phyloP scores from a whole-genome alignment of 1,140 invertebrate species.

The Pristionchus pacificus region DNA sequence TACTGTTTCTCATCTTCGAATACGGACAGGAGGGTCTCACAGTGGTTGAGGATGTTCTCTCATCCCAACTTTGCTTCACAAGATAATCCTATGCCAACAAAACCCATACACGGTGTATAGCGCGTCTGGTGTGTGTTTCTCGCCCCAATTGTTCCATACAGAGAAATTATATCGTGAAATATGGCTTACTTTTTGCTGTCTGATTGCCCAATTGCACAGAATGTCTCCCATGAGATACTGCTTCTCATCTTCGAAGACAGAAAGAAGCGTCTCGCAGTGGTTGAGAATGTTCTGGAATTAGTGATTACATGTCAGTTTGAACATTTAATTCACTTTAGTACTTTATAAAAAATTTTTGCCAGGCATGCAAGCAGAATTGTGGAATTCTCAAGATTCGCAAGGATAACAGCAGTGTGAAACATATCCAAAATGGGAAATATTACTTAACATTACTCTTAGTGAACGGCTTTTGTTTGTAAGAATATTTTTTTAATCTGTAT shows the following conservation, averaged over 20 bases:
- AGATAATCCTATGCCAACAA: no score
- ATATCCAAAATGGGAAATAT: no score
- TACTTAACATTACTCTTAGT: no score
- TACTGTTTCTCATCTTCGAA: constrained; percentile 57
- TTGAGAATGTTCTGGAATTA: constrained; percentile 38
- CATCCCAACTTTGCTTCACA: no score
- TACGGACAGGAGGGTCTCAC: constrained; percentile 37
- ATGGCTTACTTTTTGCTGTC: constrained; percentile 49
- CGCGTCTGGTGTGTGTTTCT: no score
- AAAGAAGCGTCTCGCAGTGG: constrained; percentile 32
- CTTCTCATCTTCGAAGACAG: constrained; percentile 54
- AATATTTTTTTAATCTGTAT: no score
- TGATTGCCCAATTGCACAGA: constrained; percentile 48
- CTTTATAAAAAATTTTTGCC: constrained; percentile 21
- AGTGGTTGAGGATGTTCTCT: constrained; percentile 36
- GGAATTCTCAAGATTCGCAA: constrained; percentile 44
- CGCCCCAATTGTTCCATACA: no score
- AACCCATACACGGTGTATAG: no score
- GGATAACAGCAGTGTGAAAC: no score
- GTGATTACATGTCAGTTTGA: constrained; percentile 4
- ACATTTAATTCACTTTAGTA: constrained; percentile 4
- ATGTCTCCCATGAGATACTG: constrained; percentile 54
- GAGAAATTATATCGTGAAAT: no score
- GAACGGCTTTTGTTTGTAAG: no score
- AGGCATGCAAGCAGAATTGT: constrained; percentile 35